Evolutionary conservation across 1,140 invertebrate species (phyloP), one percentile per base, ranked within the genome.

Genomic region (Harpegnathos saltator): DNA sequence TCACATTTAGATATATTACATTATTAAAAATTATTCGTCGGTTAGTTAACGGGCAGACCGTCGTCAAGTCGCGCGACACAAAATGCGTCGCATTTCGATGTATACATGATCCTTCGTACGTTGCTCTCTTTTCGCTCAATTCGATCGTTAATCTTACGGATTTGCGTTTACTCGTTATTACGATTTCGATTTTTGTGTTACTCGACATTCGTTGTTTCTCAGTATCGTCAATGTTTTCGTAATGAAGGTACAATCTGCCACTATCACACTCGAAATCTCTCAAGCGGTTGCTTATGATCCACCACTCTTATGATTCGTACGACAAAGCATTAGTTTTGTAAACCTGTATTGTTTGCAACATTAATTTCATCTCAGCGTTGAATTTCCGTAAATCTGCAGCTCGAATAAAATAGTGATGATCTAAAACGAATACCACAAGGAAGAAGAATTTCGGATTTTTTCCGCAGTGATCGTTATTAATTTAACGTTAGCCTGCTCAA

Each of bases 11-110:
- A 84, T 90, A 91, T 91, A 87, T 90, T 91, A 92, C 91, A 92
- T 90, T 89, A 90, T 90, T 91, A 91, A 90, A 91, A 92, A 92
- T 82, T 66, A 81, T 85, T 86, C 69, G 85, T 90, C 80, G 83
- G 83, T 92, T 86, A 87, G 85, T 89, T 86, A 61, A 91, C 82
- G 75, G 90, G 84, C 89, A 83, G 77, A 78, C 77, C 81, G 63
- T 85, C 74, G 81, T 61, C 66, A 68, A 85, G 87, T 91, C 83
- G 87, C 85, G 38, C 38, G 85, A 89, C 83, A 87, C 56, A 85
- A 86, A 88, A 87, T 73, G 74, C 69, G 83, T 85, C 71, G 29
- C 22, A 29, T 85, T 81, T 86, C 61, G 24, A 44, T 58, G 65
- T 59, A 58, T 9, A 44, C 17, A 48, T 33, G n/a, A 61, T 44